Percentiles rank a stretch among this genome's conserved stretches.
phyloP scores from a whole-genome alignment of 2,888 invertebrate species.

The Tetragonula carbonaria region DNA sequence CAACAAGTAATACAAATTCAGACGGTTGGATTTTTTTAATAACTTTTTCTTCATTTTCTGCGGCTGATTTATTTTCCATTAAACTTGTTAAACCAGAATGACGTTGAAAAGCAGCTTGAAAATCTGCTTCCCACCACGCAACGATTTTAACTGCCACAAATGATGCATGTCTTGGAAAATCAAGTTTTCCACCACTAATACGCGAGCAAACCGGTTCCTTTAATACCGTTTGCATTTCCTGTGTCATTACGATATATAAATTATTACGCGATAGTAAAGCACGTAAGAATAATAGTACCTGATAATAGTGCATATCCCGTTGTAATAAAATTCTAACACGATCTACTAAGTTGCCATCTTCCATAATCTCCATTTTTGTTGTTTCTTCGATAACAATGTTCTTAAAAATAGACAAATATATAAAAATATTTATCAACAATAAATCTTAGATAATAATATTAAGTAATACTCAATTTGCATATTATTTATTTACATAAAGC shows the following conservation, averaged over 20 bases:
- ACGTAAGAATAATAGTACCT: constrained; percentile 84
- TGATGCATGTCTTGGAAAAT: constrained; percentile 93
- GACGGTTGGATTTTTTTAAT: constrained; percentile 91
- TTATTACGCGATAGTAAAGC: not conserved
- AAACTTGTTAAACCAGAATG: constrained; percentile 85
- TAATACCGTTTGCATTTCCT: constrained; percentile 90
- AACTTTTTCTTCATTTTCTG: constrained; percentile 84
- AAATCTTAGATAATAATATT: not conserved
- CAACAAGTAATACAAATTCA: constrained; percentile 89
- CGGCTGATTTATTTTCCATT: constrained; percentile 81
- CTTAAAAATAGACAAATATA: constrained; percentile 7
- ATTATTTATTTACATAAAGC: constrained; percentile 38
- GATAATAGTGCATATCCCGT: constrained; percentile 93
- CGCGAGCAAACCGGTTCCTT: constrained; percentile 92
- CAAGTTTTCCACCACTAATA: constrained; percentile 92
- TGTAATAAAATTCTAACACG: constrained; percentile 92
- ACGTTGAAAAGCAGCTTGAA: constrained; percentile 90
- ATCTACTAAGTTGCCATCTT: constrained; percentile 96
- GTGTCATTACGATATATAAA: constrained; percentile 32
- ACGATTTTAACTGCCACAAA: constrained; percentile 94
- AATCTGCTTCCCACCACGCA: constrained; percentile 95
- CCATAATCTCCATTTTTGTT: constrained; percentile 91
- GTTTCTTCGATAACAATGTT: constrained; percentile 37
- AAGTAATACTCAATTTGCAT: not conserved
- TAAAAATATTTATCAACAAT: not conserved